Percentiles rank a stretch among this genome's conserved stretches.
phyloP scores from a whole-genome alignment of 2,113 vertebrate genomes.

The Osmerus eperlanus region DNA sequence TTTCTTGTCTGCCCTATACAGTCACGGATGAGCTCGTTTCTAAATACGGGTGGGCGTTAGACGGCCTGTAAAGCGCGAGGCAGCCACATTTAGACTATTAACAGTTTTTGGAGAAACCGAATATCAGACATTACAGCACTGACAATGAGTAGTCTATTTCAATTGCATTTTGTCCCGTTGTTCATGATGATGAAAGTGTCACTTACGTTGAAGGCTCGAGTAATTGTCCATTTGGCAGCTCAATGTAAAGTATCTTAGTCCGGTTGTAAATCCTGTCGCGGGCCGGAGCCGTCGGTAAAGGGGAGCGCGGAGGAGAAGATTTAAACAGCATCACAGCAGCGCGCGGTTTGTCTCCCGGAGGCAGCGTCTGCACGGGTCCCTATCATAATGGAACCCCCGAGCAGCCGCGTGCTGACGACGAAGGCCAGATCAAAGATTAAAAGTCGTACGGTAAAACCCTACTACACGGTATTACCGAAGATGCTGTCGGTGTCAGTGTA shows the following conservation, averaged over 20 bases:
- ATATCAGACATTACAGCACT: not conserved
- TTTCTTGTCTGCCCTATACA: too few species aligned
- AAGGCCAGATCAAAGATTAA: not conserved
- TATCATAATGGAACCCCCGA: not conserved
- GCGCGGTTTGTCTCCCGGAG: not conserved
- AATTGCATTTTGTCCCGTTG: too few species aligned
- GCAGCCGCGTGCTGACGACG: not conserved
- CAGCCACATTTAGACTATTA: too few species aligned
- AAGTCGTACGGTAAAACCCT: not conserved
- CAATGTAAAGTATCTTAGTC: not conserved
- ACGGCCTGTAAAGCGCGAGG: too few species aligned
- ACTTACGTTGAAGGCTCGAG: constrained; percentile 12
- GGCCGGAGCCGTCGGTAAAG: not conserved
- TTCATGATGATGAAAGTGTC: not conserved
- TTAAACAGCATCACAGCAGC: not conserved
- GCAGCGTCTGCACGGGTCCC: not conserved
- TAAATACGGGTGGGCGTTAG: too few species aligned
- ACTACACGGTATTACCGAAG: not conserved
- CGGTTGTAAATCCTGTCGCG: not conserved
- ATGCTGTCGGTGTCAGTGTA: not conserved
- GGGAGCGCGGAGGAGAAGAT: not conserved
- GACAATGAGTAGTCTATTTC: not conserved
- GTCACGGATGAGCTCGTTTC: too few species aligned
- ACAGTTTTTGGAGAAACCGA: too few species aligned
- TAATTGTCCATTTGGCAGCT: constrained; percentile 9